A percentile compares a stretch with the other conserved stretches of the same genome.
phyloP scores from a whole-genome alignment of 35 echinoderm and acorn worm genomes.

The Acanthaster planci region DNA sequence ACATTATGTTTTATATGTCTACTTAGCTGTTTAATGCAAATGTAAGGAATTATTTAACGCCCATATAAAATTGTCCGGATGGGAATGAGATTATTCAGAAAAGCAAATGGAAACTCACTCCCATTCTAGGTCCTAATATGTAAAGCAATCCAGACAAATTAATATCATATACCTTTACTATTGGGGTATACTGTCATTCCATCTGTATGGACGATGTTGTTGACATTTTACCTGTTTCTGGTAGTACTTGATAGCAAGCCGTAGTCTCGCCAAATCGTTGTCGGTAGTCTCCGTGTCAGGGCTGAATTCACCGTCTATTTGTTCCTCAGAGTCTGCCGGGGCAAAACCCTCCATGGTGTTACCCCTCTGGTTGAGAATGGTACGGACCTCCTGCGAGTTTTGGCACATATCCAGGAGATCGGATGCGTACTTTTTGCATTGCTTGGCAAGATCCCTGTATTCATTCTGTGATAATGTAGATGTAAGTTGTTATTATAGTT shows the following conservation, averaged over 20 bases:
- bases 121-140: too few species aligned
- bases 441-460: conserved; percentile 65
- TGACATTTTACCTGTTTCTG: conserved; percentile 81
- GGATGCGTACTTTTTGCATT: conserved; percentile 91
- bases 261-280: conserved; percentile 54
- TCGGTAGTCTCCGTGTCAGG: conserved; percentile 20
- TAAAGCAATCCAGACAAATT: too few species aligned
- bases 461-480: conserved; percentile 61
- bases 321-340: conserved; percentile 5
- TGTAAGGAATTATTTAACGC: too few species aligned
- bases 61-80: too few species aligned
- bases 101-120: too few species aligned
- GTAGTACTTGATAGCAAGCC: conserved; percentile 79
- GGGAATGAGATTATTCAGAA: too few species aligned
- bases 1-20: too few species aligned
- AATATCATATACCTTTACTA: too few species aligned
- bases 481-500: too few species aligned
- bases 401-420: conserved; percentile 98
- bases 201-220: too few species aligned
- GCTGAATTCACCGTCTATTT: conserved; percentile 17
- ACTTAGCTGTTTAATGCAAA: too few species aligned
- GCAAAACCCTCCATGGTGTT: conserved; percentile 21
- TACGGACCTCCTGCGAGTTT: conserved; percentile 82
- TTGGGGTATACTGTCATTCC: too few species aligned
- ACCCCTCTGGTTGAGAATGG: conserved; percentile 73